A percentile compares a stretch with the other conserved stretches of the same genome.
Evolutionary conservation across 2,797 vertebrate genomes (phyloP).

Genomic region (Australoheros facetus): DNA sequence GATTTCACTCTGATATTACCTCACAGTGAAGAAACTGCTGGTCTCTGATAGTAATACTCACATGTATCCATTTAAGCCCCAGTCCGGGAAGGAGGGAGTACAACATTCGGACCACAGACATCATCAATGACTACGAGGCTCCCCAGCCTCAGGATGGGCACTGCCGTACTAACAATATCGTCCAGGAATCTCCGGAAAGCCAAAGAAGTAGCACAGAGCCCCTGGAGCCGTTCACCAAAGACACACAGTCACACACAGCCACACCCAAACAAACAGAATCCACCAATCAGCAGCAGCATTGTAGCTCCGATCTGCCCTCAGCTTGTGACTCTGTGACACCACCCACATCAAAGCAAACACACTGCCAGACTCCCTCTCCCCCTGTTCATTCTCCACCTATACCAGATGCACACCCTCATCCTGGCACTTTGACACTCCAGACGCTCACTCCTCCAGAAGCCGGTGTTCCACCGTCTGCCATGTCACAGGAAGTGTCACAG

Average conservation of each 20-base stretch:
- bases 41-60: constrained; percentile 4
- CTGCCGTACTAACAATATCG: neutral
- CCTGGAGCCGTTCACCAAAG: constrained; percentile 31
- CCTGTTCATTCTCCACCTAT: constrained; percentile 9
- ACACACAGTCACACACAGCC: constrained; percentile 13
- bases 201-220: constrained; percentile 37
- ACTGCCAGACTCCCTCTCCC: constrained; percentile 36
- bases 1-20: neutral
- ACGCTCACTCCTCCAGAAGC: constrained; percentile 39
- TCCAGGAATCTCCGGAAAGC: constrained; percentile 28
- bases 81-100: constrained; percentile 70
- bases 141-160: constrained; percentile 51
- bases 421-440: constrained; percentile 7
- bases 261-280: constrained; percentile 28
- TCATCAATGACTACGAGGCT: constrained; percentile 65
- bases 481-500: constrained; percentile 28
- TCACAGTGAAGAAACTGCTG: neutral
- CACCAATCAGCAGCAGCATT: constrained; percentile 7
- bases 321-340: constrained; percentile 24
- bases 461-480: constrained; percentile 32
- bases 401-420: constrained; percentile 10
- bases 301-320: neutral
- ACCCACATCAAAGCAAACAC: constrained; percentile 17
- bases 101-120: constrained; percentile 76
- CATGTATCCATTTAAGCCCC: constrained; percentile 58